These are phyloP conservation scores for Zenarchopterus dispar DNA, from an alignment of 2,797 vertebrate species.

Conservation along the genomic window DNA sequence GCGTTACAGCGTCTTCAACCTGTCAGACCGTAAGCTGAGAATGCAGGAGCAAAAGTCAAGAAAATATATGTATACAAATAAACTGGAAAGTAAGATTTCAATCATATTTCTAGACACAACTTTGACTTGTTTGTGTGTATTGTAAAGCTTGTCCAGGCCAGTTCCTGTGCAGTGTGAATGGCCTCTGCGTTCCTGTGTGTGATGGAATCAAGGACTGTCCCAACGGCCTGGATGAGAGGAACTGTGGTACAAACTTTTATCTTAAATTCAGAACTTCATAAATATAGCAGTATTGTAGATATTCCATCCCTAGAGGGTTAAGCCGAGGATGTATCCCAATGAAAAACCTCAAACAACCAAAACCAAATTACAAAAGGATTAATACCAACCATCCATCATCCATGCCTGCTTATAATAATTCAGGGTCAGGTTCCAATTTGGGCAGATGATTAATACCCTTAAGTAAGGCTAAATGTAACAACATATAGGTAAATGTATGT, in stretches of 20 bases:
- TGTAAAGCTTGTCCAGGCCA: slow-evolving; percentile 88
- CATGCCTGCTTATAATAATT: too few relatives aligned
- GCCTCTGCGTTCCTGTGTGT: slow-evolving; percentile 90
- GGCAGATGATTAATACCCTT: too few relatives aligned
- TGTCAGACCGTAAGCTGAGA: slow-evolving; percentile 88
- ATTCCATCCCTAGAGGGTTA: too few relatives aligned
- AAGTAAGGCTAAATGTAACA: too few relatives aligned
- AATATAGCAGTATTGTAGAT: too few relatives aligned
- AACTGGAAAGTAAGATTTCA: not conserved
- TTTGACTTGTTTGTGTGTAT: slow-evolving; percentile 24
- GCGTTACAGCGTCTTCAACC: slow-evolving; percentile 89
- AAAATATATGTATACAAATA: not conserved
- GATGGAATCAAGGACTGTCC: slow-evolving; percentile 93
- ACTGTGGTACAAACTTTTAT: slow-evolving; percentile 84
- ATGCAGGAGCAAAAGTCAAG: not conserved
- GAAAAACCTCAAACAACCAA: too few relatives aligned
- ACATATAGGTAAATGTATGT: too few relatives aligned
- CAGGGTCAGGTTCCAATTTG: too few relatives aligned
- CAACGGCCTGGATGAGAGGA: slow-evolving; percentile 91
- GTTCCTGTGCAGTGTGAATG: slow-evolving; percentile 88
- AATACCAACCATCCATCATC: too few relatives aligned
- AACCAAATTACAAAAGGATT: too few relatives aligned
- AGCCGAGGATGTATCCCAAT: too few relatives aligned
- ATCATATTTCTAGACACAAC: too few relatives aligned
- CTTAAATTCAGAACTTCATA: not conserved